Percentiles rank a stretch among this genome's conserved stretches.
These are phyloP conservation scores for Sinella curviseta DNA, from an alignment of 1,140 invertebrate species.

Conservation along the genomic window DNA sequence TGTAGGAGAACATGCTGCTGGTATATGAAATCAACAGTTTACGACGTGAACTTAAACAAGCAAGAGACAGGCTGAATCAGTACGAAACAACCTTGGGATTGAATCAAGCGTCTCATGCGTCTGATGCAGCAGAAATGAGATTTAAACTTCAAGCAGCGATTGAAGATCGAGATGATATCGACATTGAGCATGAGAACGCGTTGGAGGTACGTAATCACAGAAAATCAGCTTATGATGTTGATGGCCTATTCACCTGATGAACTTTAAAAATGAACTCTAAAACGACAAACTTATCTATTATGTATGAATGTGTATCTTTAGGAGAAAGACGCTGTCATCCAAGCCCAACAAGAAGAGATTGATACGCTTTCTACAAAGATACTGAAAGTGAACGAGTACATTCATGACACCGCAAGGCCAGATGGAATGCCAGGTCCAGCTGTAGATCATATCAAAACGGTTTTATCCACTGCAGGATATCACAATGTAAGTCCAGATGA, in stretches of 20 bases:
- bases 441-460: conserved; percentile 12
- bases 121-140: conserved; percentile 43
- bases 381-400: conserved; percentile 35
- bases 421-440: not conserved
- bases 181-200: conserved; percentile 30
- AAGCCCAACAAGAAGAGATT: conserved; percentile 38
- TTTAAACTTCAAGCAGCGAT: conserved; percentile 36
- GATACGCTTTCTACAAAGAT: conserved; percentile 32
- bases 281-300: not conserved
- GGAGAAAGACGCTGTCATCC: conserved; percentile 38
- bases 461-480: not conserved
- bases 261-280: not conserved
- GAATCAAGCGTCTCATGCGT: conserved; percentile 45
- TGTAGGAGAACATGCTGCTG: conserved; percentile 73
- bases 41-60: conserved; percentile 66
- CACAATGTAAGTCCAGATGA: not conserved
- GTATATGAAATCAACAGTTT: conserved; percentile 73
- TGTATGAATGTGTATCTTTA: conserved; percentile 18
- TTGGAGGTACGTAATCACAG: conserved; percentile 27
- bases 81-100: conserved; percentile 70
- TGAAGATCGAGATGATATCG: conserved; percentile 43
- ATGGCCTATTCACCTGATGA: not conserved
- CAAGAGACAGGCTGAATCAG: conserved; percentile 65
- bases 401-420: conserved; percentile 18
- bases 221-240: not conserved